A percentile compares a stretch with the other conserved stretches of the same genome.
These are phyloP conservation scores for Oncopeltus fasciatus DNA, from an alignment of 1,140 invertebrate genomes.

Conservation along the genomic window DNA sequence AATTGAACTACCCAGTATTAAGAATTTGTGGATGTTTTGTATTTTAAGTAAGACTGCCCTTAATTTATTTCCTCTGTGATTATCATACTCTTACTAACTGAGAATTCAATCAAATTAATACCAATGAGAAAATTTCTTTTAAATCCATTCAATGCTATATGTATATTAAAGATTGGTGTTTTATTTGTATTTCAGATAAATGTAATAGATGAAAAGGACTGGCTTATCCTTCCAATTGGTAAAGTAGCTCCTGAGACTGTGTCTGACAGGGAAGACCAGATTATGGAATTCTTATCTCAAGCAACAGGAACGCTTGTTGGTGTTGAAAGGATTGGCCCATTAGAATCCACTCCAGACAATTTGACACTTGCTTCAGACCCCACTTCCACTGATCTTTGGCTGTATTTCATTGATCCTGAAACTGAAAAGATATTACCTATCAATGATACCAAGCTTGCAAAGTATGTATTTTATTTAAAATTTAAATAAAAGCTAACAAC, in stretches of 20 bases:
- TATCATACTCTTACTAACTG: neutral
- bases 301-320: constrained; percentile 57
- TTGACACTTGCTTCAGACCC: constrained; percentile 55
- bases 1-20: no score
- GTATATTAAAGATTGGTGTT: no score
- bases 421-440: constrained; percentile 56
- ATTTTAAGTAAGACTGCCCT: neutral
- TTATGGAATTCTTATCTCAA: constrained; percentile 55
- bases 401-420: constrained; percentile 67
- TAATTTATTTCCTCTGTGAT: neutral
- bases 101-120: no score
- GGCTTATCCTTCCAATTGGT: constrained; percentile 61
- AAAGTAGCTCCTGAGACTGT: constrained; percentile 57
- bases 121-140: no score
- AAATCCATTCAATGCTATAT: no score
- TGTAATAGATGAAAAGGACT: constrained; percentile 48
- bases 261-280: constrained; percentile 43
- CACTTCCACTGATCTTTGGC: constrained; percentile 70
- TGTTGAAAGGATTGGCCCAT: constrained; percentile 56
- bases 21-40: neutral
- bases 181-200: constrained; percentile 35
- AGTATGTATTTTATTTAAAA: constrained; percentile 31
- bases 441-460: constrained; percentile 52
- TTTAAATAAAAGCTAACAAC: no score
- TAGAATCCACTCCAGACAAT: constrained; percentile 48